Conservation (phyloP, 2,113 vertebrate genomes). For the Pandion haliaetus region DNA sequence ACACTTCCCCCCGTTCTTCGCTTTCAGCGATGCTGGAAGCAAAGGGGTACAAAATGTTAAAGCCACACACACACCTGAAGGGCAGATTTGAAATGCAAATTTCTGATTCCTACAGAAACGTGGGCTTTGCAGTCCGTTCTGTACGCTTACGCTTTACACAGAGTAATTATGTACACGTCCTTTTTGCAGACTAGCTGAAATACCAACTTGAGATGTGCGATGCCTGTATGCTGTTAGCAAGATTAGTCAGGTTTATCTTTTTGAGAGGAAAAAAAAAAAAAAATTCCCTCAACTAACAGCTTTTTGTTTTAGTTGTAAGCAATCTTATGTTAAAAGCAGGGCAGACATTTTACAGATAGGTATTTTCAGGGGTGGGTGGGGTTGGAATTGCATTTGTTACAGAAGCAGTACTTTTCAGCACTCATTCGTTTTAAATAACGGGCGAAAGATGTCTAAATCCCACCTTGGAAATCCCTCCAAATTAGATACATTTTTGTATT, state of each 20-base stretch:
- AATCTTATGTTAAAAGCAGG: neutral
- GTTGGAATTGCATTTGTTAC: neutral
- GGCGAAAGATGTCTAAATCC: neutral
- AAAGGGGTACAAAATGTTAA: too few species aligned
- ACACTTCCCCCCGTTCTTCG: rapidly evolving
- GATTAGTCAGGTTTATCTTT: neutral
- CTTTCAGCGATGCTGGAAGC: neutral
- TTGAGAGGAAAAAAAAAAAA: neutral
- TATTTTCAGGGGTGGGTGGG: too few species aligned
- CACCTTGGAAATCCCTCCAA: neutral
- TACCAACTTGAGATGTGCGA: rapidly evolving
- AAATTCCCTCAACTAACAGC: neutral
- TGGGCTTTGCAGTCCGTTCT: rapidly evolving
- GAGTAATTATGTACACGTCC: rapidly evolving
- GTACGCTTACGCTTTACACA: rapidly evolving
- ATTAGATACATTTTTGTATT: neutral
- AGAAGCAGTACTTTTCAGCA: neutral
- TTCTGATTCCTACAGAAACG: neutral
- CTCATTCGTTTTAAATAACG: rapidly evolving
- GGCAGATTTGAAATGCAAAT: neutral
- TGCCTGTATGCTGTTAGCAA: neutral
- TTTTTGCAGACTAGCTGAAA: neutral
- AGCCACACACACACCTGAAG: neutral
- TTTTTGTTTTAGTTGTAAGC: neutral
- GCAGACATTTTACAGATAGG: rapidly evolving